phyloP scores from a whole-genome alignment of 2,113 vertebrate genomes.

The Pyxicephalus adspersus region DNA sequence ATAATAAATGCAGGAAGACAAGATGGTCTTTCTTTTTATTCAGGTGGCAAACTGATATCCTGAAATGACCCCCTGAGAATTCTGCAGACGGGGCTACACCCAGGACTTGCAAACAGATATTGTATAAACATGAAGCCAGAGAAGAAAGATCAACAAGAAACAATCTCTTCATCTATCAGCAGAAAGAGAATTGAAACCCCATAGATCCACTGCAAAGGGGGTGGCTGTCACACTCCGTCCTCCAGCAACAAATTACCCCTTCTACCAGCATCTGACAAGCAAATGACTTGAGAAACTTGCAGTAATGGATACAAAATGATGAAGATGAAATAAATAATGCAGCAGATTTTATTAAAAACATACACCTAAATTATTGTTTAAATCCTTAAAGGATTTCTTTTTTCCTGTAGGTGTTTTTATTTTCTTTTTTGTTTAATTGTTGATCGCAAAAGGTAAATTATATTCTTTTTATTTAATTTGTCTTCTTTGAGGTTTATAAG shows the following conservation, averaged over 20 bases:
- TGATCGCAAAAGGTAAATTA: no score
- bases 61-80: neutral
- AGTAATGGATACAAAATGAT: conserved; percentile 39
- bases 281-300: conserved; percentile 39
- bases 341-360: conserved; percentile 5
- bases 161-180: conserved; percentile 24
- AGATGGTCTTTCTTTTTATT: no score
- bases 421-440: no score
- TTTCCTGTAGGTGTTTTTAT: no score
- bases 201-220: neutral
- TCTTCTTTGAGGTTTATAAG: no score
- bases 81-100: neutral
- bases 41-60: neutral
- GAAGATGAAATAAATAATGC: conserved; percentile 26
- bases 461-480: no score
- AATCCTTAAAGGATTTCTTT: neutral
- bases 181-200: neutral
- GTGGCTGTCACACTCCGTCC: neutral
- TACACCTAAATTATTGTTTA: neutral
- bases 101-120: neutral
- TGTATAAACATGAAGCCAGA: conserved; percentile 1
- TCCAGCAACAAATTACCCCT: neutral
- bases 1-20: no score
- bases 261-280: conserved; percentile 17
- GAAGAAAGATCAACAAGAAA: conserved; percentile 22